Conservation (phyloP, 2,888 invertebrate genomes). For the Pteria penguin region DNA sequence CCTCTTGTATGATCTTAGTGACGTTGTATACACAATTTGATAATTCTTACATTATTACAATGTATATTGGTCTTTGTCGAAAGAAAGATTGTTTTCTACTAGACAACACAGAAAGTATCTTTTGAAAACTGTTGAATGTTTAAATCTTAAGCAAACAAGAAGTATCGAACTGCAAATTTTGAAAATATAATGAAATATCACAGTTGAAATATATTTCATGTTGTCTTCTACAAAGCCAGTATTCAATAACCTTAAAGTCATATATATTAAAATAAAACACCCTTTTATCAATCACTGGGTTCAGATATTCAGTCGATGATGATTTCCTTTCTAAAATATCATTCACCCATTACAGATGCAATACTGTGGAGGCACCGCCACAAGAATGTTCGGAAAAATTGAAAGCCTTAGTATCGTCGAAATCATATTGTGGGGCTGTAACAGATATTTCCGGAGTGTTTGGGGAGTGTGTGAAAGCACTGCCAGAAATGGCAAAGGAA, state of each 20-base stretch:
- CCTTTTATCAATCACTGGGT: too few relatives aligned
- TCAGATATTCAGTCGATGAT: background rate
- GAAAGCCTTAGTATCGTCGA: slow-evolving; percentile 2
- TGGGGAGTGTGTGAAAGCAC: slow-evolving; percentile 34
- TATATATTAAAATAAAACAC: background rate
- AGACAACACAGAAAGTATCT: too few relatives aligned
- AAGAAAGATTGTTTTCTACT: too few relatives aligned
- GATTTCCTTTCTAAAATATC: background rate
- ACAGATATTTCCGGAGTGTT: slow-evolving; percentile 41
- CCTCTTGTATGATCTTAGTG: too few relatives aligned
- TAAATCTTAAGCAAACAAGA: too few relatives aligned
- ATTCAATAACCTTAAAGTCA: background rate
- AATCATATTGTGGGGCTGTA: slow-evolving; percentile 40
- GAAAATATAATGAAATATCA: too few relatives aligned
- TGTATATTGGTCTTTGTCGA: too few relatives aligned
- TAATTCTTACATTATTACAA: too few relatives aligned
- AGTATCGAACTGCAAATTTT: too few relatives aligned
- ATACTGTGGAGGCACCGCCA: slow-evolving; percentile 1
- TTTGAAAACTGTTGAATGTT: too few relatives aligned
- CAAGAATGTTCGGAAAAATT: slow-evolving; percentile 21
- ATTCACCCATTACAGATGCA: slow-evolving; percentile 40
- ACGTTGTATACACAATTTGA: too few relatives aligned
- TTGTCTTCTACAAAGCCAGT: background rate
- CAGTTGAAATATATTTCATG: background rate
- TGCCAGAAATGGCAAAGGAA: slow-evolving; percentile 28